Percentiles rank a stretch among this genome's conserved stretches.
Evolutionary conservation across 2,113 vertebrate species (phyloP).

Genomic region (Tragulus kanchil): DNA sequence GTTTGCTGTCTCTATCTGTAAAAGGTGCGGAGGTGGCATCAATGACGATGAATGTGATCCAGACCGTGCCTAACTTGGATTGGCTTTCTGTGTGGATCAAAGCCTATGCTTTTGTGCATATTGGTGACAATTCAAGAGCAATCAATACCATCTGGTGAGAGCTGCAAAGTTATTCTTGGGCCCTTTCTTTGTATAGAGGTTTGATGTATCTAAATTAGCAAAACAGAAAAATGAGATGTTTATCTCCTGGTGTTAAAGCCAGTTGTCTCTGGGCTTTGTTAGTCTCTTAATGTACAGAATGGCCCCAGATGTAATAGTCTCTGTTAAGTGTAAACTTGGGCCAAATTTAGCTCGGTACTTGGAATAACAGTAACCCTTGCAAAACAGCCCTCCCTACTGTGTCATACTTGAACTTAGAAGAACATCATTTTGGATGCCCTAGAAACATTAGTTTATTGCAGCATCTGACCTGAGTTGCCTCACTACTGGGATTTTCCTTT

Average conservation of each 20-base stretch:
- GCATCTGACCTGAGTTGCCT: neutral
- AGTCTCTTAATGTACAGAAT: neutral
- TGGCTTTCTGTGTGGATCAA: constrained; percentile 99
- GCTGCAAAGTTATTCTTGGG: neutral
- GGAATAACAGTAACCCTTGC: neutral
- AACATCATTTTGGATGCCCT: neutral
- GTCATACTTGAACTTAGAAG: neutral
- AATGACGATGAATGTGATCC: constrained; percentile 98
- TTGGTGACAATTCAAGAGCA: constrained; percentile 97
- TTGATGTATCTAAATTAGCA: neutral
- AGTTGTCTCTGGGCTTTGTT: neutral
- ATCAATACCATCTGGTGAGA: constrained; percentile 99
- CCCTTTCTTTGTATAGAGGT: neutral
- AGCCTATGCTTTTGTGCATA: constrained; percentile 97
- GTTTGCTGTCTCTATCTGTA: constrained; percentile 97
- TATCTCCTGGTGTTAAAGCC: neutral
- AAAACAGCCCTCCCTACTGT: neutral
- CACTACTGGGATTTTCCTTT: constrained; percentile 11
- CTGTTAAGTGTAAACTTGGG: neutral
- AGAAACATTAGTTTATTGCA: neutral
- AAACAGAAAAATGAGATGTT: neutral
- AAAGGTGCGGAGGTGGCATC: constrained; percentile 99
- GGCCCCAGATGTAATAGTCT: neutral
- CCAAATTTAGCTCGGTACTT: neutral
- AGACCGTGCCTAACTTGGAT: constrained; percentile 97